Evolutionary conservation across 2,888 invertebrate genomes (phyloP).

Genomic region (Zeuzera pyrina): DNA sequence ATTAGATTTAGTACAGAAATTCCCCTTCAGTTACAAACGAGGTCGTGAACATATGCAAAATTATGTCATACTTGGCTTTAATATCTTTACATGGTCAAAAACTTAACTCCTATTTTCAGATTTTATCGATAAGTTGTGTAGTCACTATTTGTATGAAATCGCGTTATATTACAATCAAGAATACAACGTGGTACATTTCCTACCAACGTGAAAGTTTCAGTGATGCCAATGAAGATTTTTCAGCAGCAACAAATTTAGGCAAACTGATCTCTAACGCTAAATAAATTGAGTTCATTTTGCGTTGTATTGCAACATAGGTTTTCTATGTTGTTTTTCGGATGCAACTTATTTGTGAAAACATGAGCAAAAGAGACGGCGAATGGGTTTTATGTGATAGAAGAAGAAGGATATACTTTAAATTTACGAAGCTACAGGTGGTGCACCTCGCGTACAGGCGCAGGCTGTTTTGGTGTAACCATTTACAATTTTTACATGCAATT

Average conservation of each 20-base stretch:
- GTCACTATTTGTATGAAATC: conserved; percentile 63
- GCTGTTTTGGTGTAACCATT: conserved; percentile 29
- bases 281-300: conserved; percentile 24
- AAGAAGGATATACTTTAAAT: conserved; percentile 59
- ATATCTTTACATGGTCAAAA: too few species aligned
- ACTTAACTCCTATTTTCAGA: too few species aligned
- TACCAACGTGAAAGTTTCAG: conserved; percentile 56
- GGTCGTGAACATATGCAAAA: too few species aligned
- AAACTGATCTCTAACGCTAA: conserved; percentile 22
- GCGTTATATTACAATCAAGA: conserved; percentile 67
- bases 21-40: too few species aligned
- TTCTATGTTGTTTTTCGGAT: conserved; percentile 71
- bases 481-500: too few species aligned
- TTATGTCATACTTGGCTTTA: too few species aligned
- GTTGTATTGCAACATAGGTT: conserved; percentile 31
- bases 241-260: conserved; percentile 18
- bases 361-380: conserved; percentile 39
- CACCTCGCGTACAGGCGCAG: conserved; percentile 55
- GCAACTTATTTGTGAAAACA: conserved; percentile 72
- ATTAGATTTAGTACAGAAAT: too few species aligned
- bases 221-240: conserved; percentile 48
- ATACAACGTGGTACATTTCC: conserved; percentile 54
- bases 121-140: conserved; percentile 11
- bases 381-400: conserved; percentile 24
- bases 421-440: conserved; percentile 72